Percentiles rank a stretch among this genome's conserved stretches.
Evolutionary conservation across 2,888 invertebrate species (phyloP).

Genomic region (Coecobrya sp.): DNA sequence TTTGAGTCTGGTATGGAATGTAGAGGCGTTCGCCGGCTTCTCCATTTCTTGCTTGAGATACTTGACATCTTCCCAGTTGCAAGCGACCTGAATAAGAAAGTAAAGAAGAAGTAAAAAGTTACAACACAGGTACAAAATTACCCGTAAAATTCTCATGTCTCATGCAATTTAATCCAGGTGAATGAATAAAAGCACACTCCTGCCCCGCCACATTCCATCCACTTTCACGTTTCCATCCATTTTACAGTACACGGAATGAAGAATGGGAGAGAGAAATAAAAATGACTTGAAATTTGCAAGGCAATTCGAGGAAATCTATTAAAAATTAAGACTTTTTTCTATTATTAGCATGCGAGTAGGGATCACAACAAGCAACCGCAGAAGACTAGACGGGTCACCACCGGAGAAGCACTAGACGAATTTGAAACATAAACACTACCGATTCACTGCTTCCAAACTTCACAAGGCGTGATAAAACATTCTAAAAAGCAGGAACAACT

Average conservation of each 20-base stretch:
- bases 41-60: conserved; percentile 97
- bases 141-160: conserved; percentile 24
- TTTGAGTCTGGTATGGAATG: conserved; percentile 96
- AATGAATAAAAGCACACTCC: conserved; percentile 21
- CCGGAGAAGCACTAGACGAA: not conserved
- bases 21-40: conserved; percentile 96
- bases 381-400: not conserved
- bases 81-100: conserved; percentile 92
- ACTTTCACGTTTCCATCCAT: not conserved
- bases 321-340: conserved; percentile 27
- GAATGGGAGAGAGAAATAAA: conserved; percentile 1
- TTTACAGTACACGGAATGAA: not conserved
- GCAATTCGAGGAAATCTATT: not conserved
- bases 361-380: not conserved
- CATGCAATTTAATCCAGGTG: conserved; percentile 20
- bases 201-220: not conserved
- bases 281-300: not conserved
- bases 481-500: not conserved
- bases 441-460: too few relatives aligned
- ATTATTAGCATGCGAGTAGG: conserved; percentile 26
- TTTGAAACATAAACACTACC: not conserved
- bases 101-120: conserved; percentile 8
- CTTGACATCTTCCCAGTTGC: conserved; percentile 99
- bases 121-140: not conserved
- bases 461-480: not conserved